These are phyloP conservation scores for Terrapene triunguis DNA, from an alignment of 2,113 vertebrate species.

Conservation along the genomic window DNA sequence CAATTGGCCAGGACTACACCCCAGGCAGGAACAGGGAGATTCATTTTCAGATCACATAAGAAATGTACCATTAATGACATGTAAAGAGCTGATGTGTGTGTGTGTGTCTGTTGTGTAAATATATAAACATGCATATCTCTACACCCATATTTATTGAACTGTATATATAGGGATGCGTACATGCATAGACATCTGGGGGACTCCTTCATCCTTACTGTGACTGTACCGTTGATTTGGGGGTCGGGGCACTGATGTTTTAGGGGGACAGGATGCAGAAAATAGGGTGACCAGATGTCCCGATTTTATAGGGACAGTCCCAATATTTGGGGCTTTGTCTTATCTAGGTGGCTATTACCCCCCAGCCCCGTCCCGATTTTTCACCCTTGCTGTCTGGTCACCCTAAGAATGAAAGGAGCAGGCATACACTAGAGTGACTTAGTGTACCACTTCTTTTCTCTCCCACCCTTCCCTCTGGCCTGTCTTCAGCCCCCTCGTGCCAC, in stretches of 20 bases:
- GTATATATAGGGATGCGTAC: neutral
- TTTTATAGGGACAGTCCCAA: no score
- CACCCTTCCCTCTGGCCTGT: neutral
- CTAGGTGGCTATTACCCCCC: no score
- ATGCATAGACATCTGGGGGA: no score
- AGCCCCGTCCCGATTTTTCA: no score
- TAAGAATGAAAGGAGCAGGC: neutral
- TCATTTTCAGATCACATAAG: neutral
- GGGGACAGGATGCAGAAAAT: neutral
- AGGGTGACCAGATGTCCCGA: no score
- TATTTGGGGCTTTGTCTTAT: no score
- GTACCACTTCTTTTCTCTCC: neutral
- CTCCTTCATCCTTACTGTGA: neutral
- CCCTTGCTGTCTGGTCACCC: no score
- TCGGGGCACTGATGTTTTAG: neutral
- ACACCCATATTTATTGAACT: no score
- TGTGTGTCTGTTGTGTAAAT: neutral
- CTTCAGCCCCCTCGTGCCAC: slow-evolving; percentile 64
- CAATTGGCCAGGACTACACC: no score
- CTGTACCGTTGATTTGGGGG: neutral
- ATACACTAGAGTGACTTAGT: accelerated
- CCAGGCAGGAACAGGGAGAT: neutral
- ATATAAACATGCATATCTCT: neutral
- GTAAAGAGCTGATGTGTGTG: neutral
- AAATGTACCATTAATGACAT: neutral